Base-by-base conservation (phyloP, 2,888 invertebrate species). In the Caradrina clavipalpis region DNA sequence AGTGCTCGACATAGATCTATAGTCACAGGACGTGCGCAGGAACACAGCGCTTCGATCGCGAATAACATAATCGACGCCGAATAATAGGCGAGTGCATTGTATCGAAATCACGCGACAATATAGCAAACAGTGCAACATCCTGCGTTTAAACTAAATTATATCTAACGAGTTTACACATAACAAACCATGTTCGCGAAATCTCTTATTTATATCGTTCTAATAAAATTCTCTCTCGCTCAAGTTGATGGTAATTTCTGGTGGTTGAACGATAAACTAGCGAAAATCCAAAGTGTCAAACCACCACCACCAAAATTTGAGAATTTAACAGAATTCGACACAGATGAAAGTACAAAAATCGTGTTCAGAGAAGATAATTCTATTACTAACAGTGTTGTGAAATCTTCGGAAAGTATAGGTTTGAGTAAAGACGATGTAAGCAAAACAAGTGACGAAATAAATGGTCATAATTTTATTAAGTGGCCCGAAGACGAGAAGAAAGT, bases 231-330 rank as follows among this genome's bases (percentile, higher is more conserved):
- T 51, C 73, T 81, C 10, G 82, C 91, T 50, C 95, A 96, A 87
- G 68, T 94, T 26, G 90, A 92, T 63, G 95, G 95, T 47, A 92
- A 93, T 78, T 95, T 95, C 83, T 94, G 95, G 95, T 95, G 95
- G 95, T 73, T 95, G 19, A 90, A 94, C 69, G 85, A 91, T 45
- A 91, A 94, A 76, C 74, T 94, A 35, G 82, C 90, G 17, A 85
- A 88, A 54, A 73, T 91, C 11, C 86, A 89, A 53, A 86, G 88
- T 7, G 80, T 86, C 6, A 83, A 84, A 60, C 88, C 92, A 1
- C 81, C 89, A 1, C 81, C 84, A 7, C 93, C 93, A 0, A 84
- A 82, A 73, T 90, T 92, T 73, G 95, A 95, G 69, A 87, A 90
- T 49, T 77, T 92, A 35, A 88, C 86, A 72, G 91, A 91, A 67